Conservation (phyloP, 2,888 invertebrate genomes). For the Eupithecia exiguata region DNA sequence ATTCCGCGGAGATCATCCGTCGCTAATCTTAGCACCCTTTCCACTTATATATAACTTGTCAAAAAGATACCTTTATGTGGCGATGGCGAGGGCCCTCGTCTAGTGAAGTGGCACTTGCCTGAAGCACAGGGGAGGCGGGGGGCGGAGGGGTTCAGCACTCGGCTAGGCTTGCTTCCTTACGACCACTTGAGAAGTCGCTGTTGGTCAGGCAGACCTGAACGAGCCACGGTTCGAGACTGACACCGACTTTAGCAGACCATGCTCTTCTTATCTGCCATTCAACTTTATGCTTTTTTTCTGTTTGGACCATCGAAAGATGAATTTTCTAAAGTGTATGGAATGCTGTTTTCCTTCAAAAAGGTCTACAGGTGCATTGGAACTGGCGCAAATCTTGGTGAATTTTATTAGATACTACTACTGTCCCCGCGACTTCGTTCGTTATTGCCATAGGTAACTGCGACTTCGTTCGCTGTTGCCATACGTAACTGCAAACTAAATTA, state of each 20-base stretch:
- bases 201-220: constrained; percentile 62
- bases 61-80: constrained; percentile 71
- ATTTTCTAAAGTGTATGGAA: constrained; percentile 2
- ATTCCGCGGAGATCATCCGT: constrained; percentile 27
- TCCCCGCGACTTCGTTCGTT: too few relatives aligned
- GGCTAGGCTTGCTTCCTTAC: constrained; percentile 62
- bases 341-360: not conserved
- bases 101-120: constrained; percentile 51
- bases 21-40: constrained; percentile 57
- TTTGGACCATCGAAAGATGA: not conserved
- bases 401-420: too few relatives aligned
- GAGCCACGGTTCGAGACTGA: constrained; percentile 75
- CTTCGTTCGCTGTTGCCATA: too few relatives aligned
- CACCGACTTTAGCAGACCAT: constrained; percentile 68
- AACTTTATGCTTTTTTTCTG: constrained; percentile 24
- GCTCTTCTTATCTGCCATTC: constrained; percentile 62
- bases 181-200: constrained; percentile 79
- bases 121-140: constrained; percentile 55
- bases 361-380: not conserved
- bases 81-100: constrained; percentile 46
- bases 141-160: constrained; percentile 35
- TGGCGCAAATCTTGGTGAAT: not conserved
- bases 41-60: constrained; percentile 58
- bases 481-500: too few relatives aligned
- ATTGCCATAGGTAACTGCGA: too few relatives aligned